These are phyloP conservation scores for Zosterops borbonicus DNA, from an alignment of 2,113 vertebrate genomes.

Conservation along the genomic window DNA sequence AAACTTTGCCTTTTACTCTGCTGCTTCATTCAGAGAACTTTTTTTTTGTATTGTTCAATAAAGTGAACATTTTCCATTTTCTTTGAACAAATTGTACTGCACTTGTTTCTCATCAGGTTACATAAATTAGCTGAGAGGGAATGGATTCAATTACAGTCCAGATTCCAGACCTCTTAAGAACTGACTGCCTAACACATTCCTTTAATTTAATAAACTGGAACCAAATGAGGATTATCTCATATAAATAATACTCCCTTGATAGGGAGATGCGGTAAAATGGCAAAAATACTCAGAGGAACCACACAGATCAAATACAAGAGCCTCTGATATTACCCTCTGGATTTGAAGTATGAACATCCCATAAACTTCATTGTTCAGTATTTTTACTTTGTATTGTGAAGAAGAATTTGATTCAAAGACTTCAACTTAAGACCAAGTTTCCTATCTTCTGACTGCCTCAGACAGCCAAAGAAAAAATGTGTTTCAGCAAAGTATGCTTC, in stretches of 20 bases:
- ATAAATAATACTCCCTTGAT: conserved; percentile 51
- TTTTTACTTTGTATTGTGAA: background rate
- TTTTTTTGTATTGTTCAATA: background rate
- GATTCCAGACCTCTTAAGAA: conserved; percentile 45
- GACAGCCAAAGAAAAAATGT: background rate
- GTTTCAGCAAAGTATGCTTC: background rate
- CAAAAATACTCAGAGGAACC: conserved; percentile 8
- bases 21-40: background rate
- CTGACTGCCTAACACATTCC: conserved; percentile 53
- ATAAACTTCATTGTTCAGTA: background rate
- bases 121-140: conserved; percentile 47
- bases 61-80: background rate
- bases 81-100: conserved; percentile 40
- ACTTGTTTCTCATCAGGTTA: conserved; percentile 57
- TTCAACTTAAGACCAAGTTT: background rate
- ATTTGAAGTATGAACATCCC: conserved; percentile 7
- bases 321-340: background rate
- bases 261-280: conserved; percentile 14
- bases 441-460: background rate
- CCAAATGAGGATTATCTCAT: conserved; percentile 48
- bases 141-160: conserved; percentile 49
- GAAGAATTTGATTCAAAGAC: background rate
- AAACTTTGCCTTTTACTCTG: background rate
- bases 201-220: conserved; percentile 61
- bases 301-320: background rate